Evolutionary conservation across 2,888 invertebrate species (phyloP).

Genomic region (Caenorhabditis uteleia): DNA sequence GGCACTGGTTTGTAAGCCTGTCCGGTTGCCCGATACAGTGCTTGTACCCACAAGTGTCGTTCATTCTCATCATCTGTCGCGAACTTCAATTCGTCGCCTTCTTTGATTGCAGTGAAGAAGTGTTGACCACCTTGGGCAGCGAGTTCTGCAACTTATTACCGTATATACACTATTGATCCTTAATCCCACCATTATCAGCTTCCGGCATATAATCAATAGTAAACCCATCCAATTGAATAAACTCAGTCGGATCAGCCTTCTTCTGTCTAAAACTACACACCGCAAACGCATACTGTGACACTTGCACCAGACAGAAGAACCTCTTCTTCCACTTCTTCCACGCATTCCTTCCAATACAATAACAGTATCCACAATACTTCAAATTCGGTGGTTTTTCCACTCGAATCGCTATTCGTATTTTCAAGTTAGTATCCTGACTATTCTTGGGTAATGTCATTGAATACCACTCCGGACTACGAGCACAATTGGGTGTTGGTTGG

Average conservation of each 20-base stretch:
- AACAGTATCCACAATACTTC: slow-evolving; percentile 89
- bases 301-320: slow-evolving; percentile 95
- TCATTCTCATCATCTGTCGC: slow-evolving; percentile 97
- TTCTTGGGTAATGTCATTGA: slow-evolving; percentile 94
- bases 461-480: slow-evolving; percentile 83
- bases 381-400: slow-evolving; percentile 99
- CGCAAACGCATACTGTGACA: slow-evolving; percentile 97
- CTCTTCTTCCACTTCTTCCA: slow-evolving; percentile 99
- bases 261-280: slow-evolving; percentile 99
- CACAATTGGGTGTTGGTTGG: slow-evolving; percentile 76
- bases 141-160: slow-evolving; percentile 74
- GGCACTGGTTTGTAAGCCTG: slow-evolving; percentile 98
- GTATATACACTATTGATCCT: slow-evolving; percentile 45
- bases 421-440: slow-evolving; percentile 90
- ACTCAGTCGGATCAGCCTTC: slow-evolving; percentile 97
- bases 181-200: slow-evolving; percentile 83
- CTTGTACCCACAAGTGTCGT: slow-evolving; percentile 98
- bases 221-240: slow-evolving; percentile 99
- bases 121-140: slow-evolving; percentile 84
- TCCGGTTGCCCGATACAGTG: slow-evolving; percentile 97
- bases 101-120: slow-evolving; percentile 93
- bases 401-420: slow-evolving; percentile 90
- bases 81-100: slow-evolving; percentile 94
- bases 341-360: slow-evolving; percentile 81
- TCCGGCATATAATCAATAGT: slow-evolving; percentile 97